A percentile compares a stretch with the other conserved stretches of the same genome.
phyloP scores from a whole-genome alignment of 2,113 vertebrate species.

The Hippocampus zosterae region DNA sequence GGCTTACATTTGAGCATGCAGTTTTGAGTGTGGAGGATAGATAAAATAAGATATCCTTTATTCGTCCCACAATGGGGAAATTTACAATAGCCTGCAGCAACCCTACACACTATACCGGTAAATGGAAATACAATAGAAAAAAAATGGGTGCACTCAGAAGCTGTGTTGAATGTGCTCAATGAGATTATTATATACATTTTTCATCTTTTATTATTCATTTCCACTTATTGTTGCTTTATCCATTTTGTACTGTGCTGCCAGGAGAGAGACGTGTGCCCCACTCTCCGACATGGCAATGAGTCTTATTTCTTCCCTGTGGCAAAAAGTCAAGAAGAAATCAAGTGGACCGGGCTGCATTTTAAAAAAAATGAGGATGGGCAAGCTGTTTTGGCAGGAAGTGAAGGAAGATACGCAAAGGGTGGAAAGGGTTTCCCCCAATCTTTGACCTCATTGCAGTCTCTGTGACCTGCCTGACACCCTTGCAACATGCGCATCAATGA shows the following conservation, averaged over 20 bases:
- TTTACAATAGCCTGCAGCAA: background rate
- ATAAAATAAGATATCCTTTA: too few relatives aligned
- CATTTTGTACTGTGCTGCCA: background rate
- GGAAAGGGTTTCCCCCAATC: slow-evolving; percentile 13
- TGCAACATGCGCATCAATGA: slow-evolving; percentile 8
- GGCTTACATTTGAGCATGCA: too few relatives aligned
- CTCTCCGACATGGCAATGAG: background rate
- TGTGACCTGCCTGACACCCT: slow-evolving; percentile 18
- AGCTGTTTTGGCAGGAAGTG: slow-evolving; percentile 46
- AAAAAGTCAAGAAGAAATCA: background rate
- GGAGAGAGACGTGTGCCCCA: background rate
- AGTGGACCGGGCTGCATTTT: background rate
- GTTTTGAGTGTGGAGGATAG: background rate
- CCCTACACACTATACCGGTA: background rate
- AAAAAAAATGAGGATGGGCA: slow-evolving; percentile 2
- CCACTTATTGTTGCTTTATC: background rate
- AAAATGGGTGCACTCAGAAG: background rate
- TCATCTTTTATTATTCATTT: background rate
- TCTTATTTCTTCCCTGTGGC: background rate
- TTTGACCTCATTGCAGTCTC: slow-evolving; percentile 34
- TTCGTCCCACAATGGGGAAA: too few relatives aligned
- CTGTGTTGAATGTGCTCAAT: background rate
- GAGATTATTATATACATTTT: background rate
- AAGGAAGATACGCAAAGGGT: slow-evolving; percentile 41
- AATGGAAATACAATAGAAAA: background rate